Evolutionary conservation across 2,888 invertebrate species (phyloP), one percentile per base, ranked within the genome.

Genomic region (Caradrina clavipalpis): DNA sequence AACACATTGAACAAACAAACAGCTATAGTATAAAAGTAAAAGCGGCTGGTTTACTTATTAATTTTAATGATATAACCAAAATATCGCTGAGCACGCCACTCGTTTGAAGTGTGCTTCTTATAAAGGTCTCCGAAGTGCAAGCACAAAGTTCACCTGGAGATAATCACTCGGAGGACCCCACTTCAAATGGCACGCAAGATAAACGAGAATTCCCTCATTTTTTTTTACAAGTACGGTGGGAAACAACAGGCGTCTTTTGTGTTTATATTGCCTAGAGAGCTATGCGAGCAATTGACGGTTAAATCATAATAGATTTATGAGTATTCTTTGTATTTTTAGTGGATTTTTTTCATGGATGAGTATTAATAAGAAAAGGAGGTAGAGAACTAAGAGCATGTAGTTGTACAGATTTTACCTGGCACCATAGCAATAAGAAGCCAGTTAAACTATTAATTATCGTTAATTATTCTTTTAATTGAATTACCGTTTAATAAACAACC

Each of bases 41-140:
- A 82, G 69, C 71, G 62, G 79, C 89, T 87, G 87, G 85, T 88
- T 85, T 88, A 86, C 91, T 91, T 92, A 91, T 93, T 93, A 94
- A 93, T 94, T 94, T 93, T 94, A 94, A 95, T 93, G 93, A 93
- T 89, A 91, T 91, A 84, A 85, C 90, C 90, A 80, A 91, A 94
- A 93, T 94, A 87, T 87, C 88, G 95, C 95, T 92, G 95, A 95
- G 90, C 86, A 85, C 73, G 89, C 88, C 90, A 79, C 93, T 95
- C 82, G 78, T 80, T 76, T 76, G 71, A 83, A 94, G 95, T 90
- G 89, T 85, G 88, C 94, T 92, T 89, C 91, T 94, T 89, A 90
- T 89, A 93, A 93, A 92, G 94, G 93, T 92, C 90, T 86, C 83
- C 79, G 76, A 88, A 87, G 88, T 81, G 88, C 87, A 87, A 88